Percentiles rank a stretch among this genome's conserved stretches.
Conservation (phyloP, 2,113 vertebrate genomes). For the rabbit (Oryctolagus cuniculus) region DNA sequence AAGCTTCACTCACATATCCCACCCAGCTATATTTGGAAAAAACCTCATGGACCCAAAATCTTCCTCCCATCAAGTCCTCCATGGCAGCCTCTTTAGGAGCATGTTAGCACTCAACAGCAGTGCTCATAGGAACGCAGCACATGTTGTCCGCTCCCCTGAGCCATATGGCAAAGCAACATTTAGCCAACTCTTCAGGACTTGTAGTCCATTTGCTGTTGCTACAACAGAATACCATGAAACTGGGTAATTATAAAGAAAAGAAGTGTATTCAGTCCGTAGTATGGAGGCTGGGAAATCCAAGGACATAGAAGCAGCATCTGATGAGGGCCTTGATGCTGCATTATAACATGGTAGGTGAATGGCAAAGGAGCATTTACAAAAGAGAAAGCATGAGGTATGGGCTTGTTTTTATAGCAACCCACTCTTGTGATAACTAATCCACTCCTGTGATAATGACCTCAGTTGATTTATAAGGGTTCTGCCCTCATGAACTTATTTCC, state of each 20-base stretch:
- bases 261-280: background rate
- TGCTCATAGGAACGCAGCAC: constrained; percentile 73
- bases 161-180: constrained; percentile 80
- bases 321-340: background rate
- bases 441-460: background rate
- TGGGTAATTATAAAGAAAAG: background rate
- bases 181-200: constrained; percentile 71
- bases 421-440: background rate
- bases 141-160: constrained; percentile 67
- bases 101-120: constrained; percentile 55
- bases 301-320: background rate
- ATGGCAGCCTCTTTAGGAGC: background rate
- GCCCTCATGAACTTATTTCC: no score
- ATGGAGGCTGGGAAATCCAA: background rate
- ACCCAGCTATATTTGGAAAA: constrained; percentile 73
- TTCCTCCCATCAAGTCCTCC: constrained; percentile 78
- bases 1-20: constrained; percentile 65
- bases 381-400: background rate
- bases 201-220: background rate
- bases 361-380: background rate
- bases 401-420: no score
- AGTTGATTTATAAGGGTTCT: background rate
- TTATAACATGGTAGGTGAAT: background rate
- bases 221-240: background rate
- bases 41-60: constrained; percentile 82